Percentiles rank a stretch among this genome's conserved stretches.
Evolutionary conservation across 2,888 invertebrate genomes (phyloP).

Genomic region (Oscheius sp.): DNA sequence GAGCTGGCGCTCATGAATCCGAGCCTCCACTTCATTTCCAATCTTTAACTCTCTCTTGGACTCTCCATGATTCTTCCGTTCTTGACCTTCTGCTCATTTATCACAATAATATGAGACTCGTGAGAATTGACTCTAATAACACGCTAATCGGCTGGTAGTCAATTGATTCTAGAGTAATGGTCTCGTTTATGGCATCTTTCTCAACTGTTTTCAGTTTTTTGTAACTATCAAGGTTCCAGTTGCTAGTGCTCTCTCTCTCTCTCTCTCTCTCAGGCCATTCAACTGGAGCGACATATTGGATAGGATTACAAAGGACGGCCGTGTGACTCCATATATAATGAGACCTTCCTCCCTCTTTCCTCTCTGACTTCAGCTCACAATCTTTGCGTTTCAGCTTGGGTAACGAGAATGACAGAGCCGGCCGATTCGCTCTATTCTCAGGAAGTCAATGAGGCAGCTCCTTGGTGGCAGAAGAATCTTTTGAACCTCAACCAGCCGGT

Average conservation of each 20-base stretch:
- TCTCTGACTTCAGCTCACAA: not conserved
- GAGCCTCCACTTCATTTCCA: constrained; percentile 4
- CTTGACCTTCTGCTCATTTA: not conserved
- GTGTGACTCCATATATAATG: not conserved
- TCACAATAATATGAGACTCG: not conserved
- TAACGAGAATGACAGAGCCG: constrained; percentile 47
- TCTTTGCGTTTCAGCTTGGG: not conserved
- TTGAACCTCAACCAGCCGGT: constrained; percentile 87
- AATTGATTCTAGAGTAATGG: not conserved
- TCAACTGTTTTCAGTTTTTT: no score
- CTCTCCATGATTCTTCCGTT: no score
- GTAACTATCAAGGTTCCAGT: no score
- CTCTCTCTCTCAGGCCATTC: no score
- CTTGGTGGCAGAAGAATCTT: constrained; percentile 70
- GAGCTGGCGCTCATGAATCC: constrained; percentile 35
- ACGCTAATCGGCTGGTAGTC: not conserved
- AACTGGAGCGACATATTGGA: no score
- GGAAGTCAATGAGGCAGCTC: constrained; percentile 46
- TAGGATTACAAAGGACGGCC: no score
- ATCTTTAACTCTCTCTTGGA: not conserved
- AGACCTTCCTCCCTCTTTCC: not conserved
- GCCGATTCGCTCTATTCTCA: constrained; percentile 69
- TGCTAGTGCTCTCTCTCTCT: no score
- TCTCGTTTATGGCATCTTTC: no score
- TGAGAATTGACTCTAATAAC: not conserved